phyloP scores from a whole-genome alignment of 2,797 vertebrate species.

The Chrysocyon brachyurus region DNA sequence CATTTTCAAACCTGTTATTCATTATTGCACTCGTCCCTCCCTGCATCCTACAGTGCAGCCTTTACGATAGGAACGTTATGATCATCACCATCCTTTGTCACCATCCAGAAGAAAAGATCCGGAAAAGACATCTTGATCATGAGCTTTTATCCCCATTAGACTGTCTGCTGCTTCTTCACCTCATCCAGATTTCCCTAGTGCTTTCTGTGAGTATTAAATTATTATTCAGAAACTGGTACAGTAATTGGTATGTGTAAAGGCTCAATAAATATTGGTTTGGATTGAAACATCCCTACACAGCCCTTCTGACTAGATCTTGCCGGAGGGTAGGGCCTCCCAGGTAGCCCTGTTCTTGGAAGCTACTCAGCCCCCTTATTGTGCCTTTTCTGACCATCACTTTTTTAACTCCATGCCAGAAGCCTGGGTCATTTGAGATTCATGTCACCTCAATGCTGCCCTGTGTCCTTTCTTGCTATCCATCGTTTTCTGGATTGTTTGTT shows the following conservation, averaged over 20 bases:
- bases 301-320: neutral
- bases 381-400: neutral
- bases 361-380: neutral
- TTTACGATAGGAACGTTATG: neutral
- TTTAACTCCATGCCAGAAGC: neutral
- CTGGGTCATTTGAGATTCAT: neutral
- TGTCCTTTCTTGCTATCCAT: neutral
- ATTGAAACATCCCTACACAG: neutral
- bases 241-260: neutral
- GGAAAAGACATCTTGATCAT: neutral
- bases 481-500: neutral
- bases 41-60: neutral
- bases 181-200: neutral
- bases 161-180: neutral
- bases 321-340: neutral
- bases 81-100: neutral
- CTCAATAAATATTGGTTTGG: neutral
- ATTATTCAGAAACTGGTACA: neutral
- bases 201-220: neutral
- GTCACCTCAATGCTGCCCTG: neutral
- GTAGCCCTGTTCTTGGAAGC: no score
- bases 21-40: neutral
- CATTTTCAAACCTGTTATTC: constrained; percentile 13
- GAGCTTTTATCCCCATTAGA: neutral
- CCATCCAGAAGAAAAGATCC: neutral